phyloP scores from a whole-genome alignment of 2,888 invertebrate genomes.

The Polyommatus iphigenia region DNA sequence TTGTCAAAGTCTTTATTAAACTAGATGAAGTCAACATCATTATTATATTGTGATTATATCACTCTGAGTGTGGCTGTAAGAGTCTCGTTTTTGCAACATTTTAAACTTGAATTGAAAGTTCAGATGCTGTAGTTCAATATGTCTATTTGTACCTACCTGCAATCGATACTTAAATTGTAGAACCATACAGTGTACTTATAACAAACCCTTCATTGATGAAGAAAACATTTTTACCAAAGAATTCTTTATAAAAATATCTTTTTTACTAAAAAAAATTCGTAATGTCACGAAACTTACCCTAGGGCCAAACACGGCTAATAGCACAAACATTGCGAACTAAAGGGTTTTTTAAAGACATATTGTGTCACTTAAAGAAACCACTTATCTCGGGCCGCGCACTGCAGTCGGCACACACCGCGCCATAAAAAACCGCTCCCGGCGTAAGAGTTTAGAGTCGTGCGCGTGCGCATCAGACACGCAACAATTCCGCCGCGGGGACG shows the following conservation, averaged over 20 bases:
- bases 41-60: no score
- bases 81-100: background rate
- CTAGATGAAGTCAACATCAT: no score
- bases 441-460: constrained; percentile 74
- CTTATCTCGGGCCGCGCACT: constrained; percentile 40
- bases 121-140: background rate
- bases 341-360: constrained; percentile 42
- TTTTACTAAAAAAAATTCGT: background rate
- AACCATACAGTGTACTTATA: background rate
- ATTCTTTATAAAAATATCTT: background rate
- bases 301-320: constrained; percentile 31
- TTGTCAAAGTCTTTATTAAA: no score
- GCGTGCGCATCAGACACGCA: constrained; percentile 80
- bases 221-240: background rate
- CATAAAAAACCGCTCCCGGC: constrained; percentile 75
- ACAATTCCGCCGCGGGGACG: constrained; percentile 77
- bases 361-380: constrained; percentile 39
- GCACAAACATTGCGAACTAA: constrained; percentile 34
- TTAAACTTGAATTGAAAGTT: background rate
- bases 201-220: background rate
- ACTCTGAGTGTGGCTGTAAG: background rate
- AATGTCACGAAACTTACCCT: constrained; percentile 28
- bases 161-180: background rate
- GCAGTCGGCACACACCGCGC: constrained; percentile 62
- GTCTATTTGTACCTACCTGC: background rate